Evolutionary conservation across 2,797 vertebrate genomes (phyloP).

Genomic region (Lagocephalus sceleratus): DNA sequence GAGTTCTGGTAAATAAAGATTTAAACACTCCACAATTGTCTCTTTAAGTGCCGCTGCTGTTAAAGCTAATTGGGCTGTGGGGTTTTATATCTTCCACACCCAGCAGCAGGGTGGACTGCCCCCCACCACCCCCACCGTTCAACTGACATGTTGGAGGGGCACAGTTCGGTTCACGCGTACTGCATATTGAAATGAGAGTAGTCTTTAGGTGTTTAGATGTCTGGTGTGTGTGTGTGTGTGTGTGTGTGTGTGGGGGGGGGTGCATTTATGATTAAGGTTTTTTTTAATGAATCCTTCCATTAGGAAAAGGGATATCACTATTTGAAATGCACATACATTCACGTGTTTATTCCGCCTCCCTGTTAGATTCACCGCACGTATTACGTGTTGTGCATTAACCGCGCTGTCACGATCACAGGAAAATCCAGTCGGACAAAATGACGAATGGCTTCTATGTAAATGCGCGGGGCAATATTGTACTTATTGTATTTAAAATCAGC

Average conservation of each 20-base stretch:
- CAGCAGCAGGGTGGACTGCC: slow-evolving; percentile 68
- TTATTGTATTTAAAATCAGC: slow-evolving; percentile 75
- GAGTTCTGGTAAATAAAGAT: slow-evolving; percentile 92
- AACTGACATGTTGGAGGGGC: slow-evolving; percentile 42
- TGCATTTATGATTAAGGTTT: background rate
- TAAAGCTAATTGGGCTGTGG: slow-evolving; percentile 87
- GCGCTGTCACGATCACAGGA: slow-evolving; percentile 21
- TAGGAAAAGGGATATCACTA: background rate
- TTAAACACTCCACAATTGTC: slow-evolving; percentile 89
- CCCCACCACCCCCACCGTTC: slow-evolving; percentile 13
- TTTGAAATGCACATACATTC: background rate
- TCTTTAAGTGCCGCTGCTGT: slow-evolving; percentile 89
- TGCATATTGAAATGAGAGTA: slow-evolving; percentile 30
- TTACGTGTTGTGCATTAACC: slow-evolving; percentile 9
- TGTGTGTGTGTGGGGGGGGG: background rate
- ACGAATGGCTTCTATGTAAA: slow-evolving; percentile 72
- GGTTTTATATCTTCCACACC: slow-evolving; percentile 80
- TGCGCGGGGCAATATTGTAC: slow-evolving; percentile 67
- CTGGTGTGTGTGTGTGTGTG: background rate
- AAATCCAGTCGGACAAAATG: slow-evolving; percentile 52
- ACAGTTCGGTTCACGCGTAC: slow-evolving; percentile 29
- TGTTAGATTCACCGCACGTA: background rate
- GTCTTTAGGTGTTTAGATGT: slow-evolving; percentile 7
- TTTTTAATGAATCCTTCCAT: slow-evolving; percentile 15
- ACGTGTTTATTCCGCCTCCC: background rate